These are phyloP conservation scores for Odontesthes bonariensis DNA, from an alignment of 2,113 vertebrate species.

Conservation along the genomic window DNA sequence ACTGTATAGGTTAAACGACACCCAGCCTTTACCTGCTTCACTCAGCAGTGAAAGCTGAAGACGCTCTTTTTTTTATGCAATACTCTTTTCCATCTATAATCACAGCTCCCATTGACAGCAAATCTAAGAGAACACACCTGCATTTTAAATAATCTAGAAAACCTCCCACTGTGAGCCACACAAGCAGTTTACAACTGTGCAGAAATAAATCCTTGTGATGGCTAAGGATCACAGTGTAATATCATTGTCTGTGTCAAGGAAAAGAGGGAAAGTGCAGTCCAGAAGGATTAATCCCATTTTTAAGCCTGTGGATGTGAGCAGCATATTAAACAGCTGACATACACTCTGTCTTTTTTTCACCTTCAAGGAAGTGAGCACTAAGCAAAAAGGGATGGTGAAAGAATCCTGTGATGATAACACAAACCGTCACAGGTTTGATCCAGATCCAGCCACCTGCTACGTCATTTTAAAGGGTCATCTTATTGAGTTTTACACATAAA, in stretches of 20 bases:
- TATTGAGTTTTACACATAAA: not conserved
- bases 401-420: not conserved
- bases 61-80: not conserved
- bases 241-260: conserved; percentile 36
- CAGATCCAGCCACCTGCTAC: not conserved
- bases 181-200: conserved; percentile 10
- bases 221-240: conserved; percentile 17
- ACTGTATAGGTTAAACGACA: conserved; percentile 2
- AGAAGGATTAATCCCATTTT: conserved; percentile 26
- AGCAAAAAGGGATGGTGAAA: accelerated
- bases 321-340: conserved; percentile 56
- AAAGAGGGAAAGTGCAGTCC: not conserved
- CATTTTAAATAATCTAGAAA: conserved; percentile 5
- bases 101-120: accelerated
- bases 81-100: not conserved
- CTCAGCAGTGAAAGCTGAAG: not conserved
- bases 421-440: conserved; percentile 5
- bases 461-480: conserved; percentile 4
- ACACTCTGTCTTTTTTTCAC: conserved; percentile 23
- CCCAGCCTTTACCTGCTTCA: not conserved
- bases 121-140: not conserved
- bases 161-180: not conserved
- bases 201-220: conserved; percentile 37
- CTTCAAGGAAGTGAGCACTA: conserved; percentile 14
- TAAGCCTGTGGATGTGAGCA: conserved; percentile 12